Evolutionary conservation across 2,888 invertebrate species (phyloP).

Genomic region (Cyrtodaria siliqua): DNA sequence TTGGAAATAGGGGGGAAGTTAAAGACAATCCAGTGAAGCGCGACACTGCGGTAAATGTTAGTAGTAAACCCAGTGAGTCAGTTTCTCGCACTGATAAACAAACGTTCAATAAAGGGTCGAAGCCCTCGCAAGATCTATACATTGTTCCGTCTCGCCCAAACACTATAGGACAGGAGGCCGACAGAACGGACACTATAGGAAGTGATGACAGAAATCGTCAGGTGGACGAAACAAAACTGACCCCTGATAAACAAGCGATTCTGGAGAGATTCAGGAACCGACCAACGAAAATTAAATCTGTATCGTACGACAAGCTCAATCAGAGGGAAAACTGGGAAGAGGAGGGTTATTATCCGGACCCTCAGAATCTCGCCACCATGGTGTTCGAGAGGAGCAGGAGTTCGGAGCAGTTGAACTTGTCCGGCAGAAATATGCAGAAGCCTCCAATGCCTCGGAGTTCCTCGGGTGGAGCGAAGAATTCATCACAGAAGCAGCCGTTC

Average conservation of each 20-base stretch:
- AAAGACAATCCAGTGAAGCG: not conserved
- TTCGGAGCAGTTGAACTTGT: slow-evolving; percentile 55
- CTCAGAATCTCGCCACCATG: slow-evolving; percentile 60
- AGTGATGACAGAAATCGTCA: slow-evolving; percentile 43
- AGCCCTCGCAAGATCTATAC: slow-evolving; percentile 41
- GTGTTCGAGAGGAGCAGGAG: slow-evolving; percentile 69
- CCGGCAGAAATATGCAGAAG: slow-evolving; percentile 39
- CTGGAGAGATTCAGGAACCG: slow-evolving; percentile 14
- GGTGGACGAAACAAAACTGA: slow-evolving; percentile 26
- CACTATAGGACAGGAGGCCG: slow-evolving; percentile 64
- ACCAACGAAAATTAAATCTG: slow-evolving; percentile 43
- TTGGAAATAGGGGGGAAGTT: not conserved
- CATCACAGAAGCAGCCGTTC: slow-evolving; percentile 54
- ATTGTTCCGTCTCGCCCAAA: slow-evolving; percentile 62
- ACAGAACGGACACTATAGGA: slow-evolving; percentile 57
- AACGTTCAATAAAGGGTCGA: slow-evolving; percentile 19
- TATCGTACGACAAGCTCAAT: slow-evolving; percentile 56
- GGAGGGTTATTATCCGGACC: slow-evolving; percentile 50
- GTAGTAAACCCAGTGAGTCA: not conserved
- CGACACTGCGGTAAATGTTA: not conserved
- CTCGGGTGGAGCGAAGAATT: slow-evolving; percentile 49
- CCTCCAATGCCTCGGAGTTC: slow-evolving; percentile 57
- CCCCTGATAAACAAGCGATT: slow-evolving; percentile 20
- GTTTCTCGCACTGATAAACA: not conserved
- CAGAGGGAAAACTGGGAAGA: slow-evolving; percentile 51